phyloP scores from a whole-genome alignment of 2,797 vertebrate species.

The Dicrostonyx torquatus region DNA sequence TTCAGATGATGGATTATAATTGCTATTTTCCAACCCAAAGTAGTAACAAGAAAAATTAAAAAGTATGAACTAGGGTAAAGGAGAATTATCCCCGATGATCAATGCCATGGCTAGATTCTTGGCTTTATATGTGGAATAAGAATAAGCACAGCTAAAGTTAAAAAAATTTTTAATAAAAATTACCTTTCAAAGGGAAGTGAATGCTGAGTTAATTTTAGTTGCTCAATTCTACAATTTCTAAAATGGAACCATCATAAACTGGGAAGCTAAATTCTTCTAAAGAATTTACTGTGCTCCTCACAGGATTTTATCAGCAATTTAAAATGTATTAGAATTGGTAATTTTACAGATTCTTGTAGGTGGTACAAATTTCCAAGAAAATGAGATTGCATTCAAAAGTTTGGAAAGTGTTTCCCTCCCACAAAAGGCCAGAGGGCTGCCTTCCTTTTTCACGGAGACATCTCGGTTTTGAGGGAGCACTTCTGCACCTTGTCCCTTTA shows the following conservation, averaged over 20 bases:
- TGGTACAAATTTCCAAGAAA: slow-evolving; percentile 13
- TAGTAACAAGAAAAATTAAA: neutral
- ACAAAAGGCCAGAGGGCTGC: neutral
- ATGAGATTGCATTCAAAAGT: slow-evolving; percentile 40
- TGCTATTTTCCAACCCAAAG: slow-evolving; percentile 15
- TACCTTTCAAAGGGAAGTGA: slow-evolving; percentile 16
- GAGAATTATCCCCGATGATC: neutral
- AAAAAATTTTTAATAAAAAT: neutral
- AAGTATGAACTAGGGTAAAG: neutral
- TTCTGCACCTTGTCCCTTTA: neutral
- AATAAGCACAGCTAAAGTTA: neutral
- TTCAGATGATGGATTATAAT: neutral
- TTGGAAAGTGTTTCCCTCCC: neutral
- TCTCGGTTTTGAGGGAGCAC: neutral
- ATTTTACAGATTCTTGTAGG: neutral
- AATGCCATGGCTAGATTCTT: neutral
- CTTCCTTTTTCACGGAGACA: neutral
- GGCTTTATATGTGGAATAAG: neutral
- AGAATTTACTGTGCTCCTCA: neutral
- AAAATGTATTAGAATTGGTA: slow-evolving; percentile 15
- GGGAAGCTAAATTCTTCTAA: slow-evolving; percentile 39
- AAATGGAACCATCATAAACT: slow-evolving; percentile 47
- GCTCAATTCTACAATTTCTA: slow-evolving; percentile 22
- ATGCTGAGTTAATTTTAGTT: slow-evolving; percentile 10
- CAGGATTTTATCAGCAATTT: slow-evolving; percentile 51